phyloP scores from a whole-genome alignment of 35 echinoderm and acorn worm genomes.

The Chiridota heheva region DNA sequence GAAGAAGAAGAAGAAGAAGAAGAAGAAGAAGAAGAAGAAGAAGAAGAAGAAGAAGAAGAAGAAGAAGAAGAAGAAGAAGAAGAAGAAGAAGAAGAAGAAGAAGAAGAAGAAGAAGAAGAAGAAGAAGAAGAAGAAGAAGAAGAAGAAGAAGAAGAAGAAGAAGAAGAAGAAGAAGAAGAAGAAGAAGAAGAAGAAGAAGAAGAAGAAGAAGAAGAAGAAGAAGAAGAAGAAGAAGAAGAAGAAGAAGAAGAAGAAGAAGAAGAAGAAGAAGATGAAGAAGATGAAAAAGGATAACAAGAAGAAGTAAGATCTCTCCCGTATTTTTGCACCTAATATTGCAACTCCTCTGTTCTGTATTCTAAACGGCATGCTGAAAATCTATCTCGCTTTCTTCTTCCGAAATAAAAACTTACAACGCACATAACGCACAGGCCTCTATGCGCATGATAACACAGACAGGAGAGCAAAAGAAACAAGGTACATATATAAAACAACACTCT shows the following conservation, averaged over 20 bases:
- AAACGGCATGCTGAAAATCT: too few species aligned
- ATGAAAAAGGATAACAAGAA: neutral
- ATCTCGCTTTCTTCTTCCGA: too few species aligned
- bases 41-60: constrained; percentile 14
- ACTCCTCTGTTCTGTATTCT: too few species aligned
- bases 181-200: neutral
- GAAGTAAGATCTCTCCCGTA: too few species aligned
- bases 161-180: neutral
- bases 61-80: constrained; percentile 31
- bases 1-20: constrained; percentile 33
- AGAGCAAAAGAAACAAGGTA: too few species aligned
- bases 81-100: constrained; percentile 16
- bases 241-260: neutral
- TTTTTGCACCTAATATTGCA: too few species aligned
- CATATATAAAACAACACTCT: too few species aligned
- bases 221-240: neutral
- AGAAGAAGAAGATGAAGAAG: neutral
- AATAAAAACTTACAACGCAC: too few species aligned
- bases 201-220: neutral
- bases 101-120: constrained; percentile 15
- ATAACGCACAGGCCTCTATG: too few species aligned
- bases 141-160: neutral
- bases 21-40: constrained; percentile 27
- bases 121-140: neutral
- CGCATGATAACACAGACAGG: too few species aligned